These are phyloP conservation scores for Calliopum simillimum DNA, from an alignment of 2,888 invertebrate species.

Conservation along the genomic window DNA sequence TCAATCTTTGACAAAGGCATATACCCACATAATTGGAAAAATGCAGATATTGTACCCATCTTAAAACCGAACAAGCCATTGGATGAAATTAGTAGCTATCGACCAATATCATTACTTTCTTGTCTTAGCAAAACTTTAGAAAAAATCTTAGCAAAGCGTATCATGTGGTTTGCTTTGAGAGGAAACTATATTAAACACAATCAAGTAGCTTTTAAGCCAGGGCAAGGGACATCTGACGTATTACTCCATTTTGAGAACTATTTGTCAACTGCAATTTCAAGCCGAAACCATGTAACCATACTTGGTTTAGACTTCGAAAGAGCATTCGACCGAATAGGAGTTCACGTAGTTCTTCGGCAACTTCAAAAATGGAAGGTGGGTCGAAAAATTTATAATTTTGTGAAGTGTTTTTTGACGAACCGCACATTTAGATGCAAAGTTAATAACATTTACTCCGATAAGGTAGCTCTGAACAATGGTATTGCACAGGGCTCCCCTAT, in stretches of 20 bases:
- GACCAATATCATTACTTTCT: constrained; percentile 43
- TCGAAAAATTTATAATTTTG: constrained; percentile 31
- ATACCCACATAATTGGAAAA: constrained; percentile 43
- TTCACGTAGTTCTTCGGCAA: constrained; percentile 28
- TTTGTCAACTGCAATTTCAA: constrained; percentile 29
- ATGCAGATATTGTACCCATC: constrained; percentile 35
- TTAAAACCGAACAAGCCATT: constrained; percentile 39
- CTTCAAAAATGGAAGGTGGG: constrained; percentile 31
- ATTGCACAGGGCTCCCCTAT: constrained; percentile 22
- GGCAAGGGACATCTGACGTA: constrained; percentile 21
- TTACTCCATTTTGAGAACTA: constrained; percentile 40
- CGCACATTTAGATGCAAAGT: constrained; percentile 21
- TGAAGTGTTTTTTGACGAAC: constrained; percentile 33
- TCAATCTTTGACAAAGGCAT: constrained; percentile 32
- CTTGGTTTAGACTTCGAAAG: constrained; percentile 32
- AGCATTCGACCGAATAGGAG: constrained; percentile 32
- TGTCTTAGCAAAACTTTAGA: constrained; percentile 41
- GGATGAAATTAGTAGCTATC: constrained; percentile 35
- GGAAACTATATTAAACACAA: constrained; percentile 35
- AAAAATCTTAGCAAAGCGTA: constrained; percentile 37
- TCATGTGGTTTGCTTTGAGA: constrained; percentile 40
- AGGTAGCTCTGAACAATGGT: constrained; percentile 8
- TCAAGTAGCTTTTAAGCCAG: constrained; percentile 35
- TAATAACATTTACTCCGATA: not conserved
- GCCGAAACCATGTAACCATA: constrained; percentile 32